These are phyloP conservation scores for Tetrax tetrax DNA, from an alignment of 2,113 vertebrate genomes.

Conservation along the genomic window DNA sequence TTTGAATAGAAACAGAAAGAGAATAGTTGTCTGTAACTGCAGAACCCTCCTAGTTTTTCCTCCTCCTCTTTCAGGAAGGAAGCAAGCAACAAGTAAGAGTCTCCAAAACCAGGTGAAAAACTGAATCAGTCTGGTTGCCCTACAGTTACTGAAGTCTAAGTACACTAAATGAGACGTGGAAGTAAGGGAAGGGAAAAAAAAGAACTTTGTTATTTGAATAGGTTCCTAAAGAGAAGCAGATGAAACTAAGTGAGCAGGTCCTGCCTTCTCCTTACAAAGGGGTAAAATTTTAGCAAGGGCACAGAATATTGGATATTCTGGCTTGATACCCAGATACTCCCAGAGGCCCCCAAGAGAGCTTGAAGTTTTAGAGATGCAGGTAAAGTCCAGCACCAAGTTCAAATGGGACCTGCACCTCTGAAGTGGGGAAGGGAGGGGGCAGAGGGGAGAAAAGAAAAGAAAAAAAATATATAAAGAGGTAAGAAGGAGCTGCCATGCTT, in stretches of 20 bases:
- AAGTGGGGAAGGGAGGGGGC: neutral
- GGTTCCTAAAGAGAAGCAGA: neutral
- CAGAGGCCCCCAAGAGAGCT: neutral
- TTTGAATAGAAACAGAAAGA: neutral
- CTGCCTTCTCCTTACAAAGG: neutral
- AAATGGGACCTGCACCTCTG: neutral
- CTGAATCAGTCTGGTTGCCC: neutral
- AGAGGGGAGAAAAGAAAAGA: neutral
- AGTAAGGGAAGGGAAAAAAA: neutral
- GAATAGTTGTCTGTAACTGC: neutral
- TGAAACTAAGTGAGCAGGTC: neutral
- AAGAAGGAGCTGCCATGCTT: neutral
- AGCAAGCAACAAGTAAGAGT: neutral
- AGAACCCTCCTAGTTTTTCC: neutral
- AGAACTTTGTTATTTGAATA: neutral
- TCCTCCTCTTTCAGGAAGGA: neutral
- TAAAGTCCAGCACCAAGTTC: neutral
- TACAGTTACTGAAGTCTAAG: neutral
- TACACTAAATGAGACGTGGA: neutral
- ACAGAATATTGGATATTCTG: neutral
- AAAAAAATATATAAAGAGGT: neutral
- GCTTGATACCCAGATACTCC: neutral
- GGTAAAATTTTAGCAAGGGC: neutral
- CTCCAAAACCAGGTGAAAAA: neutral
- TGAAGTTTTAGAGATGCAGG: neutral